Evolutionary conservation across 92 coral and sea anemone genomes (phyloP).

Genomic region (Umimayanthus kanabou): DNA sequence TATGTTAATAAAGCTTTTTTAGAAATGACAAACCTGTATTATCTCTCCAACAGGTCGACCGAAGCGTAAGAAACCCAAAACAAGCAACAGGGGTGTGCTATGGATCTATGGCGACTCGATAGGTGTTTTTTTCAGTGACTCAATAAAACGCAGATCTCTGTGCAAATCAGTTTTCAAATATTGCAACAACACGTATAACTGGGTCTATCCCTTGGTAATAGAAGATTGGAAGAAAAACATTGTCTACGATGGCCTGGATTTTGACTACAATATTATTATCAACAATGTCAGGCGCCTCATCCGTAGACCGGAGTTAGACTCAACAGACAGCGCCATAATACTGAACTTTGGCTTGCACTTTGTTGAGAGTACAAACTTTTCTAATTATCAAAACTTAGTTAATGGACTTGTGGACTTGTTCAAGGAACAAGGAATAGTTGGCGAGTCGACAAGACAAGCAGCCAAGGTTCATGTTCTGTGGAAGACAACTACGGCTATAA

Average conservation of each 20-base stretch:
- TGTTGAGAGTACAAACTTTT: constrained; percentile 60
- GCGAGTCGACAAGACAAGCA: constrained; percentile 9
- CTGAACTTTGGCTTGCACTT: constrained; percentile 80
- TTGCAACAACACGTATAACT: constrained; percentile 57
- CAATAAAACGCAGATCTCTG: constrained; percentile 43
- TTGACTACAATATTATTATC: constrained; percentile 35
- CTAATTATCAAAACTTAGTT: constrained; percentile 60
- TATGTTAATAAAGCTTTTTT: too few species aligned
- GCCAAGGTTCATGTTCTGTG: constrained; percentile 54
- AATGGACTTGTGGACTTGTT: constrained; percentile 52
- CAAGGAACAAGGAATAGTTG: constrained; percentile 18
- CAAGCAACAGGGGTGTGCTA: constrained; percentile 32
- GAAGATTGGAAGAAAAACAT: constrained; percentile 37
- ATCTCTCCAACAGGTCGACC: not conserved
- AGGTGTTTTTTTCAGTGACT: constrained; percentile 50
- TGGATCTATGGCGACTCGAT: constrained; percentile 71
- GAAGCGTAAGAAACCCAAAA: constrained; percentile 2
- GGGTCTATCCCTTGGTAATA: constrained; percentile 56
- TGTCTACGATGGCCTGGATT: constrained; percentile 51
- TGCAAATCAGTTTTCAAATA: constrained; percentile 48
- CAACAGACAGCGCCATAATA: constrained; percentile 50
- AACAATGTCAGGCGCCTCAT: constrained; percentile 30
- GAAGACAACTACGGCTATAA: constrained; percentile 82
- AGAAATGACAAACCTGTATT: not conserved
- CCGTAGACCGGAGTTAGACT: constrained; percentile 9